Conservation (phyloP, 2,888 invertebrate genomes). For the Calameuta pallipes region DNA sequence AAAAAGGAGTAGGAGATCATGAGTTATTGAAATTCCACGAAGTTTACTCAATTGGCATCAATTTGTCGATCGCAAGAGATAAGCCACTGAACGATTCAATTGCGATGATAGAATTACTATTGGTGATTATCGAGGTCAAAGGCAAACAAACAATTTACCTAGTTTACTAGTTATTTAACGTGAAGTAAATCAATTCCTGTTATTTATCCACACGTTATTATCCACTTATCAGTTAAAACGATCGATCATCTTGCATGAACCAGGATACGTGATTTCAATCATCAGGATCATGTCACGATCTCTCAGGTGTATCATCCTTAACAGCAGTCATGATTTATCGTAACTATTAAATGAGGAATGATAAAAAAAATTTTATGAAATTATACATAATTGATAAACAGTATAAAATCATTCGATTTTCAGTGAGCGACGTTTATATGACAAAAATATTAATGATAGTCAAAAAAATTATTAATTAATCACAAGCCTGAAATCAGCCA, state of each 20-base stretch:
- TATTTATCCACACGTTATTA: background rate
- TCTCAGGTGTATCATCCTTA: slow-evolving; percentile 9
- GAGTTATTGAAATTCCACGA: slow-evolving; percentile 3
- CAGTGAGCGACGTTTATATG: background rate
- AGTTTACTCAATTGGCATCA: slow-evolving; percentile 10
- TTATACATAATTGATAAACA: background rate
- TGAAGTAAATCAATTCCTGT: slow-evolving; percentile 9
- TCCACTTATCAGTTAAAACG: background rate
- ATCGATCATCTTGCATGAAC: slow-evolving; percentile 37
- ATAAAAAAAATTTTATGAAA: background rate
- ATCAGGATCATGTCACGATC: background rate
- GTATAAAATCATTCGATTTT: background rate
- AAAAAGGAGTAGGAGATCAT: background rate
- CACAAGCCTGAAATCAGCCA: background rate
- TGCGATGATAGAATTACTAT: background rate
- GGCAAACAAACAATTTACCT: slow-evolving; percentile 26
- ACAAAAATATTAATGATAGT: background rate
- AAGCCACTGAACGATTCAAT: background rate
- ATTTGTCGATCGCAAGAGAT: background rate
- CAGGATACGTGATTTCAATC: slow-evolving; percentile 27
- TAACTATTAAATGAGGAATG: background rate
- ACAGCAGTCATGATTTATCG: background rate
- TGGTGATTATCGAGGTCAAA: background rate
- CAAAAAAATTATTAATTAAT: background rate
- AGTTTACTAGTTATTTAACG: background rate